Evolutionary conservation across 1,140 invertebrate genomes (phyloP).

Genomic region (Bombyx mandarina): DNA sequence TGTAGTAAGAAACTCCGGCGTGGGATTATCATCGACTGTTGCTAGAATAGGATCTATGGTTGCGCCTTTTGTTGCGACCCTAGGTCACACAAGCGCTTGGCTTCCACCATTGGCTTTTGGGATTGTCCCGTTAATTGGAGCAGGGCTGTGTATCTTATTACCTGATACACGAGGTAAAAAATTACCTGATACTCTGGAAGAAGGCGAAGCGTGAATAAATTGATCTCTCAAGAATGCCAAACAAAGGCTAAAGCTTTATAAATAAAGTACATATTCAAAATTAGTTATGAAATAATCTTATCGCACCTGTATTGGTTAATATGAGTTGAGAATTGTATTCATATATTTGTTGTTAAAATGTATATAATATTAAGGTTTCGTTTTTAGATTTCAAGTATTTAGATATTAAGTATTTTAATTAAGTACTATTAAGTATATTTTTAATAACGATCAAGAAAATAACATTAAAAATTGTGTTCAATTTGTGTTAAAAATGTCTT

Average conservation of each 20-base stretch:
- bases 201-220: slow-evolving; percentile 45
- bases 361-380: too few species aligned
- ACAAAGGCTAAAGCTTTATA: slow-evolving; percentile 5
- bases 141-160: slow-evolving; percentile 74
- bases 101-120: slow-evolving; percentile 81
- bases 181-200: slow-evolving; percentile 60
- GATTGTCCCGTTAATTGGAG: slow-evolving; percentile 73
- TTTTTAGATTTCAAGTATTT: too few species aligned
- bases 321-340: too few species aligned
- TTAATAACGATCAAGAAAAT: too few species aligned
- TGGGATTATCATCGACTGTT: slow-evolving; percentile 72
- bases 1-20: slow-evolving; percentile 71
- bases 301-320: too few species aligned
- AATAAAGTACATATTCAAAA: too few species aligned
- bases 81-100: slow-evolving; percentile 51
- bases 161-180: slow-evolving; percentile 72
- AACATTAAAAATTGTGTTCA: too few species aligned
- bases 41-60: slow-evolving; percentile 72
- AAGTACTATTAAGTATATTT: too few species aligned
- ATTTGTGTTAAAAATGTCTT: too few species aligned
- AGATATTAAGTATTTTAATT: too few species aligned
- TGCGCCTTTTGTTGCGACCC: slow-evolving; percentile 70
- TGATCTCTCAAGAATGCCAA: slow-evolving; percentile 7
- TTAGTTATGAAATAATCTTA: too few species aligned
- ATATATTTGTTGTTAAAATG: too few species aligned